A percentile compares a stretch with the other conserved stretches of the same genome.
Conservation (phyloP, 2,888 invertebrate species). For the Eumerus sabulonum region DNA sequence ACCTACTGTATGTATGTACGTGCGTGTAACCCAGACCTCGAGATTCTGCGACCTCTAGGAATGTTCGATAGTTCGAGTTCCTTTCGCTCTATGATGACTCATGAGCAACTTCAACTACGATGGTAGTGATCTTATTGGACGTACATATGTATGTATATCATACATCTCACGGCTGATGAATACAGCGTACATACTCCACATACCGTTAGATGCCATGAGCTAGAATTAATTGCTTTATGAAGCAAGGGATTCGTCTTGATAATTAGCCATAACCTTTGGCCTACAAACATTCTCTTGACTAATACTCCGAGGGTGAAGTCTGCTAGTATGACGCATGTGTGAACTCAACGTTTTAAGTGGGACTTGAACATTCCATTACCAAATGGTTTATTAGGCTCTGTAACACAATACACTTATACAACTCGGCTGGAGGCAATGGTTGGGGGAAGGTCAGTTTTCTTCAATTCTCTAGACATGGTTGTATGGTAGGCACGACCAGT, state of each 20-base stretch:
- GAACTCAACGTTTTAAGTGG: no score
- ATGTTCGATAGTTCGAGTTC: no score
- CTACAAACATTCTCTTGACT: slow-evolving; percentile 3
- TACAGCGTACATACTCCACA: slow-evolving; percentile 2
- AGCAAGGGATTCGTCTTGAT: slow-evolving; percentile 26
- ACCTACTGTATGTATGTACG: slow-evolving; percentile 1
- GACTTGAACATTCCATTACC: no score
- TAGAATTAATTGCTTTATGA: slow-evolving; percentile 25
- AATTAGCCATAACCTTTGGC: slow-evolving; percentile 42
- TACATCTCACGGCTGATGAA: not conserved
- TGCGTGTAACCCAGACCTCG: slow-evolving; percentile 49
- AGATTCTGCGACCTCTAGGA: slow-evolving; percentile 20
- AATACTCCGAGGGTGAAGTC: not conserved
- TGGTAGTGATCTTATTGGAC: slow-evolving; percentile 31
- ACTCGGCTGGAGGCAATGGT: no score
- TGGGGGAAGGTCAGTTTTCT: no score
- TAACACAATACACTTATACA: no score
- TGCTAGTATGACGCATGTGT: no score
- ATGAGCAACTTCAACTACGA: no score
- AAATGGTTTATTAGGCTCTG: no score
- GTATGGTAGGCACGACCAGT: no score
- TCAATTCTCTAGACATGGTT: no score
- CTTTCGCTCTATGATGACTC: no score
- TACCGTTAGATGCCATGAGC: not conserved
- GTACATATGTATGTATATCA: not conserved